Evolutionary conservation across 2,888 invertebrate genomes (phyloP).

Genomic region (Conus canariensis): DNA sequence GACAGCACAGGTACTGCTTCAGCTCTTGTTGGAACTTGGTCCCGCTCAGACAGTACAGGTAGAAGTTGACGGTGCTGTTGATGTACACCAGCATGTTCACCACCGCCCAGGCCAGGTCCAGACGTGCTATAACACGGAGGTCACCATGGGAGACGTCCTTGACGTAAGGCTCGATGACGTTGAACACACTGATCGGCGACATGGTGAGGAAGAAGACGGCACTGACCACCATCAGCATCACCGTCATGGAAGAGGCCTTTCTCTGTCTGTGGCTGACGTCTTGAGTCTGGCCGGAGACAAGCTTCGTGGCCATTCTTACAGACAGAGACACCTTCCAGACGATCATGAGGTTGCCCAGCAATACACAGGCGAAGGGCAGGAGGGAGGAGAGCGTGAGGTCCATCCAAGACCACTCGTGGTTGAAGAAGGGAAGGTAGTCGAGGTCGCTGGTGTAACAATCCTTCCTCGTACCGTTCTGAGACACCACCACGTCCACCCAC

Average conservation of each 20-base stretch:
- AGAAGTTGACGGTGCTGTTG: conserved; percentile 52
- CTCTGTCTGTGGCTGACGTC: conserved; percentile 35
- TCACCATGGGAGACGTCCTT: not conserved
- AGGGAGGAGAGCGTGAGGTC: conserved; percentile 63
- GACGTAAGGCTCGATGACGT: conserved; percentile 32
- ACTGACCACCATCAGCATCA: conserved; percentile 46
- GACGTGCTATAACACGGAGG: not conserved
- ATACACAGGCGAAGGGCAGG: conserved; percentile 63
- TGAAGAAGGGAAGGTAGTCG: conserved; percentile 54
- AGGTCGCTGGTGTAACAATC: conserved; percentile 28
- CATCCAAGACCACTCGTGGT: conserved; percentile 65
- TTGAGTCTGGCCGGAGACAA: conserved; percentile 26
- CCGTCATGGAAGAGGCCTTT: conserved; percentile 48
- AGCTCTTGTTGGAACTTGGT: conserved; percentile 46
- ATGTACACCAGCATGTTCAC: conserved; percentile 51
- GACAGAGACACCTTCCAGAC: conserved; percentile 60
- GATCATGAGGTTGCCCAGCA: conserved; percentile 65
- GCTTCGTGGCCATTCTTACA: conserved; percentile 42
- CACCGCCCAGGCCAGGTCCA: conserved; percentile 47
- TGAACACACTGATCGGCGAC: conserved; percentile 50
- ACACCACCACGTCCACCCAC: conserved; percentile 54
- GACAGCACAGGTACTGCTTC: conserved; percentile 37
- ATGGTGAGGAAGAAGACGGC: conserved; percentile 50
- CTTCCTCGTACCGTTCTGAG: conserved; percentile 40
- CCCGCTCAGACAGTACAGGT: conserved; percentile 50